Base-by-base conservation (phyloP, 1,140 invertebrate genomes). In the Dinoponera quadriceps region DNA sequence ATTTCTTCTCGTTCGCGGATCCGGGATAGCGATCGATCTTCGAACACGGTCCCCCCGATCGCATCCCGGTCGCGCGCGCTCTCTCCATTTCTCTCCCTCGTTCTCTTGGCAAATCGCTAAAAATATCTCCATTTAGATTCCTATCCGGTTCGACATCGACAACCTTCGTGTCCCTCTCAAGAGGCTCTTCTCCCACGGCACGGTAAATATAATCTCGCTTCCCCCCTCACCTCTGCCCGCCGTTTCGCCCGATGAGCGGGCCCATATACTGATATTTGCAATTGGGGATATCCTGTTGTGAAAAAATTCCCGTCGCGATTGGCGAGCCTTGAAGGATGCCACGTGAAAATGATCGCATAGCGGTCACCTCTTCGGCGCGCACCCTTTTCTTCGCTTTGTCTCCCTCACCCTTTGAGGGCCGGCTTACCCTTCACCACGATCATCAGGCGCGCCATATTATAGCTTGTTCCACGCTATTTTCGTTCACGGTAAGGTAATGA, bases 271-370 rank as follows among this genome's bases (percentile, higher is more conserved):
- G 51, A 82, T 74, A 73, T 33, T 74, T 60, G 51, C 29, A 69
- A 83, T 83, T 78, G 63, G 63, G n/a, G 59, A 83, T 68, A 83
- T 83, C 59, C 74, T 78, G 73, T 59, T 78, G 27, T 44, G 38
- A 2, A 44, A 80, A 27, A 83, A 57, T 68, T 82, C 74, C 69
- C 74, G 49, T 25, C 48, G 38, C 25, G 11, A 74, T 82, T 82
- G 78, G n/a, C 62, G 29, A 82, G 16, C 71, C 78, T 82, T 82
- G 66, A 60, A 74, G 60, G 71, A 69, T n/a, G 25, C 29, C 73
- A 63, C 51, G 38, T 44, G 38, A 80, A 80, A 80, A 80, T 80
- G 57, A 80, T 57, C 75, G 25, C 29, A n/a, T 44, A 44, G 38
- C 38, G 22, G 51, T 48, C 75, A 33, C 54, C n/a, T 27, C 51